These are phyloP conservation scores for Peromyscus nudipes DNA, from an alignment of 2,797 vertebrate species.

Conservation along the genomic window DNA sequence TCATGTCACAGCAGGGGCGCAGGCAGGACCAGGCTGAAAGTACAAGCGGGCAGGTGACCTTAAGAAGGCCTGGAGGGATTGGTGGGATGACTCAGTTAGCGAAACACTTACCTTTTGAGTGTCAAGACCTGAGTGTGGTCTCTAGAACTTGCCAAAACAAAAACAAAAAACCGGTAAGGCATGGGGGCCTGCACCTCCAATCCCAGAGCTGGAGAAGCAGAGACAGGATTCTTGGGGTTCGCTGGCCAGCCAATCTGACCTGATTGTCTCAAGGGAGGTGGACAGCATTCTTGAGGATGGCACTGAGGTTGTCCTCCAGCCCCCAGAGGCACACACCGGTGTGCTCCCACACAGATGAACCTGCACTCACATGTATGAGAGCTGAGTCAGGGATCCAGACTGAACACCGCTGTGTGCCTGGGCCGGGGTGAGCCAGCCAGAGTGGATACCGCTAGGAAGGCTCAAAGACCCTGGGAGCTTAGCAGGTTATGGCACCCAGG, in stretches of 20 bases:
- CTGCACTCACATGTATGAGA: not conserved
- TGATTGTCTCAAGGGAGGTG: not conserved
- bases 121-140: not conserved
- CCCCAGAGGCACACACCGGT: not conserved
- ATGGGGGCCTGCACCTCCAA: not conserved
- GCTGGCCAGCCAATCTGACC: not conserved
- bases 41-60: not conserved
- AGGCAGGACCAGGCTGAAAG: not conserved
- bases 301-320: not conserved
- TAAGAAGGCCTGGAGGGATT: not conserved
- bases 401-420: not conserved
- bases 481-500: not conserved
- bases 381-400: not conserved
- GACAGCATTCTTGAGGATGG: not conserved
- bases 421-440: not conserved
- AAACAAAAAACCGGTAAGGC: not conserved
- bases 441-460: not conserved
- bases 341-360: too few relatives aligned
- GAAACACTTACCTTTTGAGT: not conserved
- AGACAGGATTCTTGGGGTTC: too few relatives aligned
- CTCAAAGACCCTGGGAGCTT: not conserved
- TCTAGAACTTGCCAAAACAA: not conserved
- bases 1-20: not conserved
- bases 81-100: not conserved
- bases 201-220: not conserved